Evolutionary conservation across 2,113 vertebrate genomes (phyloP).

Genomic region (Sorex fumeus): DNA sequence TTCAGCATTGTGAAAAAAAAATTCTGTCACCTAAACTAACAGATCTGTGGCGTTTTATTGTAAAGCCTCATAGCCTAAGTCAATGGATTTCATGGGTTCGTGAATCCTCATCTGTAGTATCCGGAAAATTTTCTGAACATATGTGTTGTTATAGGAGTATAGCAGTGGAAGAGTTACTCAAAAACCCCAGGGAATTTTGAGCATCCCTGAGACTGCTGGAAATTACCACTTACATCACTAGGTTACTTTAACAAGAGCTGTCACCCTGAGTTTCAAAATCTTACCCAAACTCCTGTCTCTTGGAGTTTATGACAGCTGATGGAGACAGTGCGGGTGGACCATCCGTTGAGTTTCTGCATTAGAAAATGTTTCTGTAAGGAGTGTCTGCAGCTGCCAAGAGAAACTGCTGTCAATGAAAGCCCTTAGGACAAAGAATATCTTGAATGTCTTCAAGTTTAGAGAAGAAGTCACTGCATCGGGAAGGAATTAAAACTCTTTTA

Average conservation of each 20-base stretch:
- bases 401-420: constrained; percentile 29
- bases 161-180: background rate
- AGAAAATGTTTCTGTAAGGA: constrained; percentile 58
- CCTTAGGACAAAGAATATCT: constrained; percentile 16
- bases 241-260: constrained; percentile 41
- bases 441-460: background rate
- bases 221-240: background rate
- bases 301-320: constrained; percentile 40
- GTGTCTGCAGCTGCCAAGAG: background rate
- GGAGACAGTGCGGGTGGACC: background rate
- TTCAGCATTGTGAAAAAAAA: background rate
- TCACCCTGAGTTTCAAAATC: constrained; percentile 38
- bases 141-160: background rate
- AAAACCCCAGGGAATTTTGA: constrained; percentile 27
- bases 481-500: constrained; percentile 31
- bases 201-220: background rate
- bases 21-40: background rate
- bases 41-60: background rate
- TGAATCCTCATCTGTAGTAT: background rate
- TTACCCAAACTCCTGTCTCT: background rate
- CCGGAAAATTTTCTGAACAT: background rate
- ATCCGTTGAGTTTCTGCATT: background rate
- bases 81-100: background rate
- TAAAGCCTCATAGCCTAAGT: background rate
- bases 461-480: background rate